These are phyloP conservation scores for Contarinia nasturtii DNA, from an alignment of 1,140 invertebrate genomes.

Conservation along the genomic window DNA sequence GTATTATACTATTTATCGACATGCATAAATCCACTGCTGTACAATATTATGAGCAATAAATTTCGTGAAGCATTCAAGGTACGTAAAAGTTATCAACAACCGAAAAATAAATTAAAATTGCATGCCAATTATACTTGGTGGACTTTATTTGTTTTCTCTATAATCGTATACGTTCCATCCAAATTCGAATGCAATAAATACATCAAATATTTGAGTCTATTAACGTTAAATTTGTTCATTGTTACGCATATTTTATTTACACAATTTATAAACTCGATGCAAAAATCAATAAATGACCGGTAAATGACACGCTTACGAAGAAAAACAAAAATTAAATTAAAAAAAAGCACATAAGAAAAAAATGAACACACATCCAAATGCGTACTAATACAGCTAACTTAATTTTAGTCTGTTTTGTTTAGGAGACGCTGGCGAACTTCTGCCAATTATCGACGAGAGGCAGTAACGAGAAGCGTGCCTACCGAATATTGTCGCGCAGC, in stretches of 20 bases:
- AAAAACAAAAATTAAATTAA: too few relatives aligned
- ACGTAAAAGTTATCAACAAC: slow-evolving; percentile 10
- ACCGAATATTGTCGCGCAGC: slow-evolving; percentile 13
- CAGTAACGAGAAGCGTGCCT: slow-evolving; percentile 11
- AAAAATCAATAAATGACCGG: too few relatives aligned
- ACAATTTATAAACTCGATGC: too few relatives aligned
- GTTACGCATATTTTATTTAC: too few relatives aligned
- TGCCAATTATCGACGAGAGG: slow-evolving; percentile 4
- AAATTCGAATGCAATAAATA: too few relatives aligned
- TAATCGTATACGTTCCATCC: neutral
- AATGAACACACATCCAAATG: too few relatives aligned
- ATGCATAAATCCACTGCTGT: slow-evolving; percentile 58
- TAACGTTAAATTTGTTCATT: too few relatives aligned
- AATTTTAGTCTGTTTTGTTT: slow-evolving; percentile 17
- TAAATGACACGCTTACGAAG: too few relatives aligned
- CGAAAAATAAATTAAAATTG: too few relatives aligned
- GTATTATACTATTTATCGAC: slow-evolving; percentile 48
- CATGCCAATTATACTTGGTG: neutral
- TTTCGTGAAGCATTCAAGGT: slow-evolving; percentile 61
- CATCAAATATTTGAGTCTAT: too few relatives aligned
- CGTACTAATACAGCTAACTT: slow-evolving; percentile 1
- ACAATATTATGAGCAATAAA: slow-evolving; percentile 66
- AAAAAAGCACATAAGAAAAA: too few relatives aligned
- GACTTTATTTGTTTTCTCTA: neutral
- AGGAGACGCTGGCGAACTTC: slow-evolving; percentile 9